A percentile compares a stretch with the other conserved stretches of the same genome.
Evolutionary conservation across 2,113 vertebrate genomes (phyloP).

Genomic region (Saguinus imperator): DNA sequence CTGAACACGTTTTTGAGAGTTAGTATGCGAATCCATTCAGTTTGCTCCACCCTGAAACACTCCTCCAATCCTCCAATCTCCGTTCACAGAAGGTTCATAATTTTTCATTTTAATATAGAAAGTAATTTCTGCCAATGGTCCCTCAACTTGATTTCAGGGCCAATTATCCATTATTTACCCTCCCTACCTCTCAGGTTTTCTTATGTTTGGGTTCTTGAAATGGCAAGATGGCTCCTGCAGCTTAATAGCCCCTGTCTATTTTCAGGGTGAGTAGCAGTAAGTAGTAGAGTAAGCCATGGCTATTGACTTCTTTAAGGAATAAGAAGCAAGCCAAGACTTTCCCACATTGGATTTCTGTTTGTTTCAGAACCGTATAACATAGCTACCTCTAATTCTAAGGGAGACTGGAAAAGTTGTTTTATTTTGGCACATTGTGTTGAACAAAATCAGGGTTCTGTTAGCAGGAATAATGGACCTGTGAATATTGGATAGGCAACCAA

Average conservation of each 20-base stretch:
- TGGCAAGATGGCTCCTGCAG: neutral
- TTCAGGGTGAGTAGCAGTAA: neutral
- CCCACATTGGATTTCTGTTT: neutral
- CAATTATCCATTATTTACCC: neutral
- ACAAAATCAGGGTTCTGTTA: neutral
- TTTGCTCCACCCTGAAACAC: neutral
- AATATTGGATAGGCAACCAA: neutral
- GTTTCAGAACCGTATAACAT: neutral
- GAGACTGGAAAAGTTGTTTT: neutral
- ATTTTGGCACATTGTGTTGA: neutral
- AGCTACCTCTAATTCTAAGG: neutral
- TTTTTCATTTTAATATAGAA: neutral
- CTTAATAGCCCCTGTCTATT: neutral
- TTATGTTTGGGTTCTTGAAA: neutral
- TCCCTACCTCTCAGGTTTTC: neutral
- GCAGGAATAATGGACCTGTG: neutral
- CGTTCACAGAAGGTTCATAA: neutral
- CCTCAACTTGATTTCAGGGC: neutral
- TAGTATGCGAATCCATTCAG: neutral
- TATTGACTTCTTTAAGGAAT: neutral
- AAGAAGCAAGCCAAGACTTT: neutral
- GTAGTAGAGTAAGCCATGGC: rapidly evolving
- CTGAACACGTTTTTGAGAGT: neutral
- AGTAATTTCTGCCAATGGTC: neutral
- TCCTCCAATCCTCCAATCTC: rapidly evolving